These are phyloP conservation scores for Mareca penelope DNA, from an alignment of 2,797 vertebrate genomes.

Conservation along the genomic window DNA sequence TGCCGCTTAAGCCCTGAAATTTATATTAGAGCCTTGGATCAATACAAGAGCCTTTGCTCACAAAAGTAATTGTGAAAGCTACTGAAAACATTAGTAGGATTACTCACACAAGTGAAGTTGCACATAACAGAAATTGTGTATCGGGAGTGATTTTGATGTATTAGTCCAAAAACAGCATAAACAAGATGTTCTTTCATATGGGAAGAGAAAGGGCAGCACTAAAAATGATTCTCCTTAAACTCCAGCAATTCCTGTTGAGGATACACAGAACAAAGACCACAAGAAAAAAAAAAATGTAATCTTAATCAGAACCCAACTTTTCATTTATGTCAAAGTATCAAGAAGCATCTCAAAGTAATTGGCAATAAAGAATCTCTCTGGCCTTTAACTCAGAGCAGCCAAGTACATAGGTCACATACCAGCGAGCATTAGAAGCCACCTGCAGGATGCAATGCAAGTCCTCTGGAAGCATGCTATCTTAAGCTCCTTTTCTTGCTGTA, in stretches of 20 bases:
- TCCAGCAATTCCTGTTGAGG: background rate
- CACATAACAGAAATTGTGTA: background rate
- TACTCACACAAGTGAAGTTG: background rate
- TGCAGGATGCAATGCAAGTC: background rate
- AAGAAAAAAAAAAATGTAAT: accelerated
- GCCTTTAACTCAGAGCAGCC: background rate
- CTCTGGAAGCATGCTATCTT: background rate
- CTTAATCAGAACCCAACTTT: background rate
- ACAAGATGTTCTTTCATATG: background rate
- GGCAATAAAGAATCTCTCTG: background rate
- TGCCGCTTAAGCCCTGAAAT: background rate
- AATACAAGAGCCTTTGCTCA: background rate
- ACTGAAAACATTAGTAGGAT: background rate
- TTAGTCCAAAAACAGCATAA: background rate
- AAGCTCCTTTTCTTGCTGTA: conserved; percentile 16
- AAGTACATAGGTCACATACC: background rate
- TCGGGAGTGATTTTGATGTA: background rate
- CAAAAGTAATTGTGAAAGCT: background rate
- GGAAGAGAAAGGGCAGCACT: background rate
- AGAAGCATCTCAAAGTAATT: background rate
- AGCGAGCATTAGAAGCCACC: background rate
- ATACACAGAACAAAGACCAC: background rate
- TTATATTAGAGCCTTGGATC: background rate
- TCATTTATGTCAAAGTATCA: background rate
- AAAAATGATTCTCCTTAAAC: background rate